Percentiles rank a stretch among this genome's conserved stretches.
Evolutionary conservation across 2,797 vertebrate species (phyloP).

Genomic region (Chloroceryle amazona): DNA sequence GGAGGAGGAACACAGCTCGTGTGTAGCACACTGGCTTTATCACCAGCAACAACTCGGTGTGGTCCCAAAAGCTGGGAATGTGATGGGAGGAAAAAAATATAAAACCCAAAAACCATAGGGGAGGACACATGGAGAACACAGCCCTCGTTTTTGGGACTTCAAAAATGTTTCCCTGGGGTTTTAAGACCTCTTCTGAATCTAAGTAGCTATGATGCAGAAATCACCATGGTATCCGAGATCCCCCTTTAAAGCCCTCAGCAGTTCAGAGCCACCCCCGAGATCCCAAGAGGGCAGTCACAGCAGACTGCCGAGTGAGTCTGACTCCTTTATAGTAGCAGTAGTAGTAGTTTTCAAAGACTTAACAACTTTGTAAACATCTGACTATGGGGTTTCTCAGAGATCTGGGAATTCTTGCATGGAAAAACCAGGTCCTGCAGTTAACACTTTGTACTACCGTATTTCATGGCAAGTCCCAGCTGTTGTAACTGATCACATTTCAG

Average conservation of each 20-base stretch:
- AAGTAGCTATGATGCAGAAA: background rate
- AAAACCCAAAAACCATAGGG: background rate
- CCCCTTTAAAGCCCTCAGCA: background rate
- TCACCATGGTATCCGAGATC: background rate
- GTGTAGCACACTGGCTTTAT: background rate
- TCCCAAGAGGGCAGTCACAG: background rate
- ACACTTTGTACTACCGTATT: background rate
- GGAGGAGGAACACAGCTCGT: background rate
- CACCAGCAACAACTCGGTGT: background rate
- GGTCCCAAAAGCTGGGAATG: background rate
- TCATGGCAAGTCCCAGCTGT: background rate
- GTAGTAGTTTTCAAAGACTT: background rate
- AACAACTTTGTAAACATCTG: background rate
- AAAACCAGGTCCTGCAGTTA: background rate
- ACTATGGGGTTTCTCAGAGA: background rate
- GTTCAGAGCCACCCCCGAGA: background rate
- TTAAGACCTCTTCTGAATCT: background rate
- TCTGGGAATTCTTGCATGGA: background rate
- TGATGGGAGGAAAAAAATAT: background rate
- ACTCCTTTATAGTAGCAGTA: background rate
- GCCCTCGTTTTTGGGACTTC: background rate
- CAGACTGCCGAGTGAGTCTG: background rate
- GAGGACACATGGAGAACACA: background rate
- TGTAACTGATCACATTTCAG: background rate
- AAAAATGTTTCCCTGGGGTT: background rate